phyloP scores from a whole-genome alignment of 2,888 invertebrate species.

The Lasioglossum villosulum region DNA sequence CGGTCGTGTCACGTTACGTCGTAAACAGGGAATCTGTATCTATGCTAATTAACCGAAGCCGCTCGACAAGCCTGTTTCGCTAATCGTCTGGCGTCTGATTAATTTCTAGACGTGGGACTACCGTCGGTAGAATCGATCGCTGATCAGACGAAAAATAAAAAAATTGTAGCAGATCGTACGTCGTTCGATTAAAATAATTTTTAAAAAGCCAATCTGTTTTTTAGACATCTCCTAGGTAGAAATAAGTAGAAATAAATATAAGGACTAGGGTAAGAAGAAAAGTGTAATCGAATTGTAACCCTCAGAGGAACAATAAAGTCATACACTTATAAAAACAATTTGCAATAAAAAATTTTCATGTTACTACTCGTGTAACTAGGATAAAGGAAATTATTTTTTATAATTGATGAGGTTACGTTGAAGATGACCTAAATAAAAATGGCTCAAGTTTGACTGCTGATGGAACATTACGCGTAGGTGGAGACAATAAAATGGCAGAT shows the following conservation, averaged over 20 bases:
- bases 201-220: background rate
- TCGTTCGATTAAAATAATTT: background rate
- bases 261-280: no score
- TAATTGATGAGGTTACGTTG: background rate
- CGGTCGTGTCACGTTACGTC: conserved; percentile 52
- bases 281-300: no score
- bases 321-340: no score
- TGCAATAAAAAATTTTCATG: background rate
- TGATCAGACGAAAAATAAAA: background rate
- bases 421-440: background rate
- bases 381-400: background rate
- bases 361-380: background rate
- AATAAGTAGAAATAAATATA: no score
- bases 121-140: background rate
- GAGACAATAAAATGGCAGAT: background rate
- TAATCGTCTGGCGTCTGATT: background rate
- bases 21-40: conserved; percentile 45
- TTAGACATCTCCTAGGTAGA: no score
- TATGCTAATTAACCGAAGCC: conserved; percentile 40
- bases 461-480: no score
- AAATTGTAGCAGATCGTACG: background rate
- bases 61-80: background rate
- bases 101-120: background rate
- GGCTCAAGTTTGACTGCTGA: background rate
- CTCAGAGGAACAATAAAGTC: no score